A percentile compares a stretch with the other conserved stretches of the same genome.
phyloP scores from a whole-genome alignment of 2,113 vertebrate genomes.

The Eulacestoma nigropectus region DNA sequence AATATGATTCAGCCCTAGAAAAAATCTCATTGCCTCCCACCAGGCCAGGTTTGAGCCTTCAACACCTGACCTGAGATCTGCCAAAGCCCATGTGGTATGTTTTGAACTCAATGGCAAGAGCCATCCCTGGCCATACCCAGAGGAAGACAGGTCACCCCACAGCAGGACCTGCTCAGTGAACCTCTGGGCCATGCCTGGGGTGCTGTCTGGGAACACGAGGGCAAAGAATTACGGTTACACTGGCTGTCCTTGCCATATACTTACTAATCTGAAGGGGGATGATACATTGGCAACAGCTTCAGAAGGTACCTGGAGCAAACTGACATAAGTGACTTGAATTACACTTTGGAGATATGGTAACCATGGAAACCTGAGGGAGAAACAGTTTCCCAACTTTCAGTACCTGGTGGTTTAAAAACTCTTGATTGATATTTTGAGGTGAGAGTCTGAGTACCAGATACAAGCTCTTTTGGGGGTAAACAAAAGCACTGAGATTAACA shows the following conservation, averaged over 20 bases:
- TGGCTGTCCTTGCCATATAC: neutral
- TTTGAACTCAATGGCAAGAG: neutral
- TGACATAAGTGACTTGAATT: neutral
- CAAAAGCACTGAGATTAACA: neutral
- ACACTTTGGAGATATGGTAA: constrained; percentile 16
- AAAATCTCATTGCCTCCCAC: neutral
- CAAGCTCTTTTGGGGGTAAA: neutral
- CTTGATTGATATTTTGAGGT: neutral
- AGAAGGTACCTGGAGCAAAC: constrained; percentile 40
- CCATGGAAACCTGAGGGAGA: constrained; percentile 49
- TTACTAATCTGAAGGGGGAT: neutral
- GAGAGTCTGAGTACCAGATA: neutral
- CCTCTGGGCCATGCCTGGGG: neutral
- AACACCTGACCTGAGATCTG: neutral
- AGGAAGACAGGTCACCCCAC: neutral
- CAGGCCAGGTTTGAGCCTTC: neutral
- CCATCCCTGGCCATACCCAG: fast-evolving
- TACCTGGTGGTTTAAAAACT: neutral
- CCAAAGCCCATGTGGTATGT: fast-evolving
- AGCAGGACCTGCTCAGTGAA: neutral
- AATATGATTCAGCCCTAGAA: neutral
- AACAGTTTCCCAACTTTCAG: neutral
- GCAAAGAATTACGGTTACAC: neutral
- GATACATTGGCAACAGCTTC: neutral
- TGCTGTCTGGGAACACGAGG: neutral